A percentile compares a stretch with the other conserved stretches of the same genome.
Evolutionary conservation across 2,797 vertebrate species (phyloP).

Genomic region (Hemitrygon akajei): DNA sequence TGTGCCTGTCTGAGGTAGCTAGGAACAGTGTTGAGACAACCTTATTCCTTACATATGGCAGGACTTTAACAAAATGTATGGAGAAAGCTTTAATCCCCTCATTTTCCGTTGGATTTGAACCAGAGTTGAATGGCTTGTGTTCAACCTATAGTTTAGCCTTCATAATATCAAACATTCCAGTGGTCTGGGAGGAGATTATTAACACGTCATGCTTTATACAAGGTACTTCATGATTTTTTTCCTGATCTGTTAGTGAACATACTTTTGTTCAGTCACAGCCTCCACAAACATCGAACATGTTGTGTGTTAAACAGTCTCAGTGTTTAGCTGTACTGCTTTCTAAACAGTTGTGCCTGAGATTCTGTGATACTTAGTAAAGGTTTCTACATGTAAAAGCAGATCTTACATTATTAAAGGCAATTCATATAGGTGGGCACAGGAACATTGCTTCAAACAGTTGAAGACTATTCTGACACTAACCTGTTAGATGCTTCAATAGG

Average conservation of each 20-base stretch:
- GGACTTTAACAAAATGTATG: too few species aligned
- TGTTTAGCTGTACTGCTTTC: not conserved
- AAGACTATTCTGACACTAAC: not conserved
- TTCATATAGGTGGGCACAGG: not conserved
- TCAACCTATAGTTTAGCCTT: too few species aligned
- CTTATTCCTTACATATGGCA: too few species aligned
- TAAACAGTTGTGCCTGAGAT: not conserved
- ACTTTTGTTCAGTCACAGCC: not conserved
- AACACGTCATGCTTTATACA: not conserved
- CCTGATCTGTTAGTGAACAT: not conserved
- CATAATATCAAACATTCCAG: not conserved
- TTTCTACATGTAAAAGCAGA: not conserved
- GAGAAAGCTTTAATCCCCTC: too few species aligned
- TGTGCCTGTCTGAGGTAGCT: too few species aligned
- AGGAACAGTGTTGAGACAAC: too few species aligned
- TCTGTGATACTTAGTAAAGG: not conserved
- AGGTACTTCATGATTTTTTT: not conserved
- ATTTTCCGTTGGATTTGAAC: too few species aligned
- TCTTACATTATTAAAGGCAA: not conserved
- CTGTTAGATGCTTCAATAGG: not conserved
- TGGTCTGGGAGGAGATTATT: not conserved
- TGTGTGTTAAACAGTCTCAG: not conserved
- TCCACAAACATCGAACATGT: not conserved
- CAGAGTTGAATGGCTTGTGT: too few species aligned
- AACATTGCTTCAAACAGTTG: not conserved